phyloP scores from a whole-genome alignment of 2,888 invertebrate species.

The Spodoptera exigua region DNA sequence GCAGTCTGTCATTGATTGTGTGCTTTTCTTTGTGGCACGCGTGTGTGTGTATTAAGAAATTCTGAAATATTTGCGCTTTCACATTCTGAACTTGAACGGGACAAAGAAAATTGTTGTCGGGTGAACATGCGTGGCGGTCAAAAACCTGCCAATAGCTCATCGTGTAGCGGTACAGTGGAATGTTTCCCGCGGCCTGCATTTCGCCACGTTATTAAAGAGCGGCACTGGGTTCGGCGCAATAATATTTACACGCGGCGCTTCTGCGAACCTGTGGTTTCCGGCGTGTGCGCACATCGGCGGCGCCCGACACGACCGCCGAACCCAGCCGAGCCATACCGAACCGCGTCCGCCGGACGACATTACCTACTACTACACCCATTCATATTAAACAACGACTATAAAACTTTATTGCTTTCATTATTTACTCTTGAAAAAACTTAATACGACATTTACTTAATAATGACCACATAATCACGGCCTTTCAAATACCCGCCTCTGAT shows the following conservation, averaged over 20 bases:
- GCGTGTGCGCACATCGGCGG: slow-evolving; percentile 60
- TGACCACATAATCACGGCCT: slow-evolving; percentile 34
- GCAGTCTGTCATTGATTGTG: not conserved
- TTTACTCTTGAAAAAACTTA: slow-evolving; percentile 42
- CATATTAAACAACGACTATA: slow-evolving; percentile 57
- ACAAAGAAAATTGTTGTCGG: slow-evolving; percentile 68
- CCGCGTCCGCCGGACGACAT: slow-evolving; percentile 61
- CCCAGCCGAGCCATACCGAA: slow-evolving; percentile 50
- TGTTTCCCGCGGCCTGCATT: slow-evolving; percentile 66
- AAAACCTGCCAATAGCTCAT: slow-evolving; percentile 72
- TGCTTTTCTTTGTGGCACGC: slow-evolving; percentile 9
- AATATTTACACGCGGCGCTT: slow-evolving; percentile 77
- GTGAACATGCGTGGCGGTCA: slow-evolving; percentile 60
- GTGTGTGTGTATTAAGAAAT: slow-evolving; percentile 9
- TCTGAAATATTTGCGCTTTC: slow-evolving; percentile 48
- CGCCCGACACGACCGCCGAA: slow-evolving; percentile 43
- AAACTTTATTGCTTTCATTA: slow-evolving; percentile 58
- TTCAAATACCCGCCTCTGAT: slow-evolving; percentile 5
- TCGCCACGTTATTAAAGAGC: slow-evolving; percentile 66
- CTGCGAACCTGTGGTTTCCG: slow-evolving; percentile 81
- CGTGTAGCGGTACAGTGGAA: slow-evolving; percentile 72
- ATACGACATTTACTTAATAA: slow-evolving; percentile 35
- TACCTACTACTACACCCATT: slow-evolving; percentile 52
- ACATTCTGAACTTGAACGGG: slow-evolving; percentile 59
- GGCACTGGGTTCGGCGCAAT: slow-evolving; percentile 66